These are phyloP conservation scores for Eupithecia abbreviata DNA, from an alignment of 2,888 invertebrate genomes.

Conservation along the genomic window DNA sequence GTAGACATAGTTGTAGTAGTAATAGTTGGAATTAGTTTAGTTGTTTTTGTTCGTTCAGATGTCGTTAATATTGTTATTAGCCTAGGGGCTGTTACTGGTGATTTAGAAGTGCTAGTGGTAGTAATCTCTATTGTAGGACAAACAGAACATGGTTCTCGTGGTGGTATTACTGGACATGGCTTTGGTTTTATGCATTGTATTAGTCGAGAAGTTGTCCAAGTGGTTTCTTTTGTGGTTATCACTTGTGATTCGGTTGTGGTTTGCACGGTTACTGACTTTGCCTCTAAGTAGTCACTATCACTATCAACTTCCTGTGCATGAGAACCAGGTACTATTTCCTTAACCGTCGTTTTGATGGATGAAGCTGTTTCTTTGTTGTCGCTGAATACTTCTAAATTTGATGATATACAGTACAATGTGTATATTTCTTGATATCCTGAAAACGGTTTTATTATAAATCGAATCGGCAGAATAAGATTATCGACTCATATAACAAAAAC, in stretches of 20 bases:
- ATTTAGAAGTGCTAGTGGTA: not conserved
- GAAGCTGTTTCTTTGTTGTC: slow-evolving; percentile 8
- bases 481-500: not conserved
- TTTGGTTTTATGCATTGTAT: slow-evolving; percentile 11
- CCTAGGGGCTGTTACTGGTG: not conserved
- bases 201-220: slow-evolving; percentile 12
- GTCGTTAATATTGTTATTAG: not conserved
- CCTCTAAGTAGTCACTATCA: slow-evolving; percentile 27
- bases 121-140: not conserved
- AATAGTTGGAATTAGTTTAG: not conserved
- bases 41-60: not conserved
- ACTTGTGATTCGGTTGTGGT: not conserved
- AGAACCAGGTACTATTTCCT: not conserved
- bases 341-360: not conserved
- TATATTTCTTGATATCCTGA: slow-evolving; percentile 56
- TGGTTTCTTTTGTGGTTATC: not conserved
- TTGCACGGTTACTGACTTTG: slow-evolving; percentile 8
- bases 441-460: slow-evolving; percentile 37
- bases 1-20: slow-evolving; percentile 12
- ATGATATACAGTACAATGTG: slow-evolving; percentile 49
- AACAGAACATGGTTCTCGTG: not conserved
- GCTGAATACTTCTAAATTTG: slow-evolving; percentile 38
- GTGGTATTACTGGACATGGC: slow-evolving; percentile 3
- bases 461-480: not conserved
- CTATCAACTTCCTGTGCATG: slow-evolving; percentile 3